phyloP scores from a whole-genome alignment of 2,888 invertebrate genomes.

The Macrosiphum euphorbiae region DNA sequence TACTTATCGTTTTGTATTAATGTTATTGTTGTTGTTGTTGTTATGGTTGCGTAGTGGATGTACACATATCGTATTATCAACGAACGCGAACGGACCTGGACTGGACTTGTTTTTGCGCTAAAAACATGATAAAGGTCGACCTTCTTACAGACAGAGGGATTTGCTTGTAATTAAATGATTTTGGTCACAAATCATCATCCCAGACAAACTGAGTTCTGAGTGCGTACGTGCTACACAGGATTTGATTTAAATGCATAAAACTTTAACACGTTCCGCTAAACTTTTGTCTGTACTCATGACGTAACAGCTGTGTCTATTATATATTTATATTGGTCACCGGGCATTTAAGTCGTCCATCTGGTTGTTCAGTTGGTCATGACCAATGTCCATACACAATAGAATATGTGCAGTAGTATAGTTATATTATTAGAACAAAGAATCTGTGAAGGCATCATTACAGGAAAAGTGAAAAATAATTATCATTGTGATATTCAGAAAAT shows the following conservation, averaged over 20 bases:
- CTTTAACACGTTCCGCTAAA: not conserved
- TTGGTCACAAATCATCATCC: not conserved
- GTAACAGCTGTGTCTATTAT: not conserved
- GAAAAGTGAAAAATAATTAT: too few species aligned
- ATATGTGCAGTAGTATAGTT: not conserved
- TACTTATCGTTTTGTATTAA: not conserved
- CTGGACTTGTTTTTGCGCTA: not conserved
- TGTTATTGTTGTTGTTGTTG: not conserved
- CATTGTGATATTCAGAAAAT: too few species aligned
- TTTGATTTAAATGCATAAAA: not conserved
- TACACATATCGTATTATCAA: not conserved
- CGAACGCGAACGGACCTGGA: not conserved
- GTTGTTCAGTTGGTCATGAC: not conserved
- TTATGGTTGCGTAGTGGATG: not conserved
- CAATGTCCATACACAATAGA: not conserved
- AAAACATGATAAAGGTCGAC: too few species aligned
- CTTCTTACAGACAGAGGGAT: not conserved
- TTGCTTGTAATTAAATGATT: not conserved
- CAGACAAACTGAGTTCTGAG: not conserved
- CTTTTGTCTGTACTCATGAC: not conserved
- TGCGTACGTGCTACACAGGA: not conserved
- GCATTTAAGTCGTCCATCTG: not conserved
- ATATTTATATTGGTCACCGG: not conserved
- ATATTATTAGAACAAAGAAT: not conserved
- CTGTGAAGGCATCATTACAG: too few species aligned